phyloP scores from a whole-genome alignment of 2,113 vertebrate species.

The Coregonus clupeaformis region DNA sequence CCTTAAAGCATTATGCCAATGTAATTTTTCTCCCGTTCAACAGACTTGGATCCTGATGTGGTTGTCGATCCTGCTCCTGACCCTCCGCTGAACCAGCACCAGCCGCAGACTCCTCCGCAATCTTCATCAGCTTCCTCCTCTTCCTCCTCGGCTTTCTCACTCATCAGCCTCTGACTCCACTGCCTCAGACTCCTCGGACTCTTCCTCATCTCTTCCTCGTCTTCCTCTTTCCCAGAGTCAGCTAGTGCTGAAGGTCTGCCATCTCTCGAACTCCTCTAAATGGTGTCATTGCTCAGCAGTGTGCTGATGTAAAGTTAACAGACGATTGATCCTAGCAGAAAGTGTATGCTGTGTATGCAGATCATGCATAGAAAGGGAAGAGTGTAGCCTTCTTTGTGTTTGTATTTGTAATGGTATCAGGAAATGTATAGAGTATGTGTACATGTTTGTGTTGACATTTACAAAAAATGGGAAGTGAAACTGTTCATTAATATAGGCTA shows the following conservation, averaged over 20 bases:
- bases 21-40: not conserved
- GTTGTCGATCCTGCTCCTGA: conserved; percentile 40
- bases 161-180: conserved; percentile 22
- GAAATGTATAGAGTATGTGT: not conserved
- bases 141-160: conserved; percentile 38
- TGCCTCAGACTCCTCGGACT: conserved; percentile 44
- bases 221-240: conserved; percentile 68
- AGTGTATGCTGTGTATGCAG: not conserved
- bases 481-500: not conserved
- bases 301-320: not conserved
- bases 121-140: conserved; percentile 47
- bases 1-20: not conserved
- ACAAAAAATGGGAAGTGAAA: not conserved
- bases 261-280: not conserved
- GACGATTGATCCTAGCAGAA: not conserved
- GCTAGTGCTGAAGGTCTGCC: conserved; percentile 61
- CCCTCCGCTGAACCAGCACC: conserved; percentile 13
- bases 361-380: not conserved
- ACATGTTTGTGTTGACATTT: not conserved
- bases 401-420: not conserved
- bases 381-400: not conserved
- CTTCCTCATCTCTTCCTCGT: conserved; percentile 28
- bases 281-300: not conserved
- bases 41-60: conserved; percentile 38
- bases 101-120: conserved; percentile 36